A percentile compares a stretch with the other conserved stretches of the same genome.
Evolutionary conservation across 2,888 invertebrate genomes (phyloP).

Genomic region (Platerodrilus igneus): DNA sequence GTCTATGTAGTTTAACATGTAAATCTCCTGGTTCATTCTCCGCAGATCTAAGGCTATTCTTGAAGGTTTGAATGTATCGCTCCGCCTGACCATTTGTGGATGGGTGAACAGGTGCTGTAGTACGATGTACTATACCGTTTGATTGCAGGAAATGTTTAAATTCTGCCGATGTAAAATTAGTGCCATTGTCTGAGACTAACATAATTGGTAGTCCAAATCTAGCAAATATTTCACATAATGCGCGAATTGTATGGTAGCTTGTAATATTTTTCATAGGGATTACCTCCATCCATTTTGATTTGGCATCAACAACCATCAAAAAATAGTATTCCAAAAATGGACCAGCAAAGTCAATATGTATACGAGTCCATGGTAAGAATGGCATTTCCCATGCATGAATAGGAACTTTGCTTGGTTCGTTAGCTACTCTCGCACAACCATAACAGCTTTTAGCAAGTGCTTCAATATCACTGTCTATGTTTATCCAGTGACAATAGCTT

Average conservation of each 20-base stretch:
- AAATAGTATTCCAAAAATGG: slow-evolving; percentile 17
- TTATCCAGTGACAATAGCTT: slow-evolving; percentile 29
- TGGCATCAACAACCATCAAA: slow-evolving; percentile 20
- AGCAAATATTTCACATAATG: slow-evolving; percentile 16
- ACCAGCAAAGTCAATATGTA: slow-evolving; percentile 34
- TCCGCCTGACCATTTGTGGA: slow-evolving; percentile 29
- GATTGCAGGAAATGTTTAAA: slow-evolving; percentile 22
- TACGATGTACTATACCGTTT: slow-evolving; percentile 23
- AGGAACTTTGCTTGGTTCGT: slow-evolving; percentile 18
- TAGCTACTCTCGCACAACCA: slow-evolving; percentile 16
- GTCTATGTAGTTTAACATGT: slow-evolving; percentile 10
- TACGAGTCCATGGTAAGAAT: slow-evolving; percentile 24
- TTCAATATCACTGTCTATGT: slow-evolving; percentile 28
- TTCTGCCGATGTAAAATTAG: slow-evolving; percentile 26
- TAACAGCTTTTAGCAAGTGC: slow-evolving; percentile 23
- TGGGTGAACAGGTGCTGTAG: slow-evolving; percentile 27
- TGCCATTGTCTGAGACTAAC: slow-evolving; percentile 27
- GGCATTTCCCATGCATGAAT: slow-evolving; percentile 27
- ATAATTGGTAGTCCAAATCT: slow-evolving; percentile 24
- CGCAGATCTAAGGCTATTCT: slow-evolving; percentile 13
- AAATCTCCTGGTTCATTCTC: slow-evolving; percentile 10
- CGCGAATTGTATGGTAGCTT: slow-evolving; percentile 7
- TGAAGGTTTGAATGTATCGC: slow-evolving; percentile 25
- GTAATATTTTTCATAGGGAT: slow-evolving; percentile 23
- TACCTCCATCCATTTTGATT: slow-evolving; percentile 23